A percentile compares a stretch with the other conserved stretches of the same genome.
These are phyloP conservation scores for Achatina immaculata DNA, from an alignment of 1,140 invertebrate genomes.

Conservation along the genomic window DNA sequence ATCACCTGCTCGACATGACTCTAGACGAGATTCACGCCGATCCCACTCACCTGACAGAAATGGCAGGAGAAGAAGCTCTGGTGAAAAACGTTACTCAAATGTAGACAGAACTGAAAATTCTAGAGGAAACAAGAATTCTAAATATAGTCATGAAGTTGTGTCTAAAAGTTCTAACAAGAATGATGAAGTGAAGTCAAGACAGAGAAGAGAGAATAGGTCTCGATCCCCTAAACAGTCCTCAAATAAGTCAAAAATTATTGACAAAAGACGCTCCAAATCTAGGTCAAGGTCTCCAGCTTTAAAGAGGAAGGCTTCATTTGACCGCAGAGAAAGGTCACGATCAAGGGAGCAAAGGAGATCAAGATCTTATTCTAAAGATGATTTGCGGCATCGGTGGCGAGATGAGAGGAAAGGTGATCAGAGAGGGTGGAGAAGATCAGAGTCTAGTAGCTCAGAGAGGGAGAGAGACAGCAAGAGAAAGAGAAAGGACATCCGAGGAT, in stretches of 20 bases:
- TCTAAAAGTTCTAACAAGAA: conserved; percentile 6
- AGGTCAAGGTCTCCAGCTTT: not conserved
- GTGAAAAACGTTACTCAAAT: not conserved
- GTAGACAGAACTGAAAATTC: not conserved
- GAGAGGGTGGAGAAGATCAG: not conserved
- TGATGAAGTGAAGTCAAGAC: not conserved
- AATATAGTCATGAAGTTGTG: not conserved
- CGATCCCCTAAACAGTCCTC: not conserved
- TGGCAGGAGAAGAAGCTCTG: not conserved
- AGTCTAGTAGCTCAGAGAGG: conserved; percentile 10
- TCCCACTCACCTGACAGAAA: conserved; percentile 11
- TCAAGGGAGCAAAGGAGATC: conserved; percentile 15
- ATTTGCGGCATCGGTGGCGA: not conserved
- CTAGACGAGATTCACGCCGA: not conserved
- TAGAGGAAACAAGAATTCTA: not conserved
- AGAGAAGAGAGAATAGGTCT: not conserved
- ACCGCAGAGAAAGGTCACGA: not conserved
- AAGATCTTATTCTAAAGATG: conserved; percentile 14
- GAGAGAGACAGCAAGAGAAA: not conserved
- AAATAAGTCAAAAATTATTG: conserved; percentile 5
- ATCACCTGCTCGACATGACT: not conserved
- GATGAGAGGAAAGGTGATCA: not conserved
- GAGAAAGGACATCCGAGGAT: not conserved
- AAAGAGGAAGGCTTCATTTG: not conserved
- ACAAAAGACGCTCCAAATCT: not conserved